These are phyloP conservation scores for Eupithecia subfuscata DNA, from an alignment of 2,888 invertebrate genomes.

Conservation along the genomic window DNA sequence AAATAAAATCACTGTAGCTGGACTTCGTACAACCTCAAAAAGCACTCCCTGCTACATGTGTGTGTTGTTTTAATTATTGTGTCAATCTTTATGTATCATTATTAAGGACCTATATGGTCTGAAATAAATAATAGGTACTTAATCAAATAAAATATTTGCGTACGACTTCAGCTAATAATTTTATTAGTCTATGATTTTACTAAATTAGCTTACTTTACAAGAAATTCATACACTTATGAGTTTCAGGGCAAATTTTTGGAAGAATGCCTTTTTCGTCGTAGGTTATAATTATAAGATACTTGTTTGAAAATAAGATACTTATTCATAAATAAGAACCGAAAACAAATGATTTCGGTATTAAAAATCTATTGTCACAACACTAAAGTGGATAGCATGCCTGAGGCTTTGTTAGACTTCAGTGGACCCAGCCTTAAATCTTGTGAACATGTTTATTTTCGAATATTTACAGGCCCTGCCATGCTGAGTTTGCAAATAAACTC, in stretches of 20 bases:
- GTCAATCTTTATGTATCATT: too few species aligned
- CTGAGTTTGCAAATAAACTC: conserved; percentile 27
- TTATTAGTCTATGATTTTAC: background rate
- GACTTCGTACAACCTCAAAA: too few species aligned
- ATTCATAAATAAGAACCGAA: background rate
- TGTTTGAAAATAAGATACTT: background rate
- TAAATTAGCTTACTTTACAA: too few species aligned
- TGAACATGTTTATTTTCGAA: conserved; percentile 37
- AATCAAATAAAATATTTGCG: background rate
- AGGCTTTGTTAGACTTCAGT: conserved; percentile 30
- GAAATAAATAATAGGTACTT: background rate
- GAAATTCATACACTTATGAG: too few species aligned
- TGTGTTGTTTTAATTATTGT: background rate
- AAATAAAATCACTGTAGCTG: too few species aligned
- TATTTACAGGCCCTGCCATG: conserved; percentile 23
- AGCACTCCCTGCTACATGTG: too few species aligned
- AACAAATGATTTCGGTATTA: background rate
- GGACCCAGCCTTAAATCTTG: conserved; percentile 33
- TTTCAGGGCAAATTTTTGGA: background rate
- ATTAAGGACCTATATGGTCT: background rate
- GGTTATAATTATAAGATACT: background rate
- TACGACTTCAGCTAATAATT: background rate
- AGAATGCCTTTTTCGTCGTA: background rate
- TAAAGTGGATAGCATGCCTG: conserved; percentile 32
- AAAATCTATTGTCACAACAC: conserved; percentile 13